Conservation (phyloP, 2,113 vertebrate species). For the Engraulis encrasicolus region DNA sequence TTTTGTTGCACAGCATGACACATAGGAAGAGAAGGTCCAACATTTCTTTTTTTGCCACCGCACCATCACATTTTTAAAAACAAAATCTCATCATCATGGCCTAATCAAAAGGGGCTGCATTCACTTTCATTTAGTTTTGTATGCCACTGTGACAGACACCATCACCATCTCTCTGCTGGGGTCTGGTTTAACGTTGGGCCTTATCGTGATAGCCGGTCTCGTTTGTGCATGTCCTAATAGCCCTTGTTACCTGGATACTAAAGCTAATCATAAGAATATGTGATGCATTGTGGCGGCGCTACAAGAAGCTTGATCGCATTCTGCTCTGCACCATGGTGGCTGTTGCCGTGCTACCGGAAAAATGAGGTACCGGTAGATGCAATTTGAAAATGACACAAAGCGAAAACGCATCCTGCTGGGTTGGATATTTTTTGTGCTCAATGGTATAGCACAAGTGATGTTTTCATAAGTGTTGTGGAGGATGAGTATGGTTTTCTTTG, state of each 20-base stretch:
- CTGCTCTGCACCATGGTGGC: not conserved
- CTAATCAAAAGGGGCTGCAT: not conserved
- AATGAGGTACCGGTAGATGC: not conserved
- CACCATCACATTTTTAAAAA: not conserved
- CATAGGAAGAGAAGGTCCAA: no score
- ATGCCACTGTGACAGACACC: no score
- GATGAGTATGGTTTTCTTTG: not conserved
- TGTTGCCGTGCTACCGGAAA: not conserved
- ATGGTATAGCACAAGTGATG: not conserved
- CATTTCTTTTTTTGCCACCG: no score
- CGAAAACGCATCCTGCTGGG: not conserved
- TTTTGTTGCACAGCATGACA: not conserved
- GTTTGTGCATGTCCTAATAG: not conserved
- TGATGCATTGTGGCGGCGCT: not conserved
- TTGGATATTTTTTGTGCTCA: not conserved
- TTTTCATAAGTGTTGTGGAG: not conserved
- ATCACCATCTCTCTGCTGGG: not conserved
- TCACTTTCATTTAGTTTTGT: not conserved
- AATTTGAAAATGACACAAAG: not conserved
- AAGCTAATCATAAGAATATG: not conserved
- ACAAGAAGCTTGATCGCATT: not conserved
- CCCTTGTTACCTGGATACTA: not conserved
- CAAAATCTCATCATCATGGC: not conserved
- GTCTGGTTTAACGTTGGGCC: not conserved
- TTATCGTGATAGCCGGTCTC: not conserved